Evolutionary conservation across 2,888 invertebrate species (phyloP).

Genomic region (Ichneumoninae sp.): DNA sequence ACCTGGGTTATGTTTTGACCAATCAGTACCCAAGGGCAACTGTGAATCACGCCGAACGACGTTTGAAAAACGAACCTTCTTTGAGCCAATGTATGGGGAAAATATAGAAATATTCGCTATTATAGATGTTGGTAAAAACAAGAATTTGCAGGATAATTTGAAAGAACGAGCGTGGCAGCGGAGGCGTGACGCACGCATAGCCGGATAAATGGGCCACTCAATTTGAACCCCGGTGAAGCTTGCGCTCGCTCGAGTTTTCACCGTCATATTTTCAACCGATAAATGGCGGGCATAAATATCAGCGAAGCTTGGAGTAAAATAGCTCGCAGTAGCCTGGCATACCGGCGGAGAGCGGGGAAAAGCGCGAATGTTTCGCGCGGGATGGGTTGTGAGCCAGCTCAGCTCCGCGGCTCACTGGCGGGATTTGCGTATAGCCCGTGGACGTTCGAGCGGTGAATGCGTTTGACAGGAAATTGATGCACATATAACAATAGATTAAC

Average conservation of each 20-base stretch:
- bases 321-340: conserved; percentile 50
- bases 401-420: conserved; percentile 43
- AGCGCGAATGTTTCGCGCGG: conserved; percentile 43
- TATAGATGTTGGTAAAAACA: conserved; percentile 7
- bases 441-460: conserved; percentile 62
- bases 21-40: neutral
- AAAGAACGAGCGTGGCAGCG: conserved; percentile 17
- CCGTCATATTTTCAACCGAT: conserved; percentile 69
- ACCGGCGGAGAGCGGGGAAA: neutral
- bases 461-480: conserved; percentile 75
- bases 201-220: conserved; percentile 55
- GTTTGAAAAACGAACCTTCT: neutral
- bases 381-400: conserved; percentile 9
- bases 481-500: conserved; percentile 74
- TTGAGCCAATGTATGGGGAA: neutral
- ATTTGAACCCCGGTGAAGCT: conserved; percentile 40
- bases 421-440: conserved; percentile 31
- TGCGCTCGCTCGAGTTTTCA: conserved; percentile 47
- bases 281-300: conserved; percentile 70
- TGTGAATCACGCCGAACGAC: neutral
- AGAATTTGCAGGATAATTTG: conserved; percentile 28
- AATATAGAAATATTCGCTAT: neutral
- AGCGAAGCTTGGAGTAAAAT: conserved; percentile 63
- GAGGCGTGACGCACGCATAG: conserved; percentile 45
- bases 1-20: too few relatives aligned